Base-by-base conservation (phyloP, 1,140 invertebrate species). In the Pseudomyrmex dendroicus region DNA sequence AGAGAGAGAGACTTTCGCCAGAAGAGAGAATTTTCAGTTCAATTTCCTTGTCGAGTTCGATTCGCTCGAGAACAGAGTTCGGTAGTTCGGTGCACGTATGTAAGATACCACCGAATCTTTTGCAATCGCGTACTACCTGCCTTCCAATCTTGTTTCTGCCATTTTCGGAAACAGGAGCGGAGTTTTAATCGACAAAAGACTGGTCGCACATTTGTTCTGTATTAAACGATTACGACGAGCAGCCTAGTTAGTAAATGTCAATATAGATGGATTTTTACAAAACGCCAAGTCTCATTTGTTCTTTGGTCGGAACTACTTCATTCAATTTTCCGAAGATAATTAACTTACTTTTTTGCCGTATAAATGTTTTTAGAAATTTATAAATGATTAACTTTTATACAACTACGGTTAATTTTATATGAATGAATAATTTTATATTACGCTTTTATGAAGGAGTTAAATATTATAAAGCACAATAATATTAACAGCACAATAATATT, bases 111-210 rank as follows among this genome's bases (percentile, higher is more conserved):
- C 50, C 12, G 50, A 35, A 35, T 35, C 48, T 59, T 25, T 17
- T 22, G 9, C 52, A 4, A 70, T 44, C 22, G 17, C 17, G 25
- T 7, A 52, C 13, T 22, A 56, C 7, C n/a, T 66, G 15, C 20
- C 7, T 15, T 57, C 12, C 76, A 80, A 59, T 70, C 44, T 70
- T 22, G 44, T 59, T 80, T 52, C 61, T 20, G 70, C 20, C 12
- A 72, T 50, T 61, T n/a, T 48, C 15, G 22, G 15, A n/a, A 25
- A 70, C 20, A 22, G 46, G 12, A 46, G 20, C 15, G 61, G 54
- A 70, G 70, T 80, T 80, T 80, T 72, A 80, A 80, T 77, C 66
- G 54, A 70, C 52, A 57, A 78, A 48, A 68, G 73, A n/a, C 17
- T 20, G 22, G 66, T 80, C 20, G 46, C 8, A 48, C 7, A 13